Conservation (phyloP, 2,797 vertebrate species). For the Mus caroli region DNA sequence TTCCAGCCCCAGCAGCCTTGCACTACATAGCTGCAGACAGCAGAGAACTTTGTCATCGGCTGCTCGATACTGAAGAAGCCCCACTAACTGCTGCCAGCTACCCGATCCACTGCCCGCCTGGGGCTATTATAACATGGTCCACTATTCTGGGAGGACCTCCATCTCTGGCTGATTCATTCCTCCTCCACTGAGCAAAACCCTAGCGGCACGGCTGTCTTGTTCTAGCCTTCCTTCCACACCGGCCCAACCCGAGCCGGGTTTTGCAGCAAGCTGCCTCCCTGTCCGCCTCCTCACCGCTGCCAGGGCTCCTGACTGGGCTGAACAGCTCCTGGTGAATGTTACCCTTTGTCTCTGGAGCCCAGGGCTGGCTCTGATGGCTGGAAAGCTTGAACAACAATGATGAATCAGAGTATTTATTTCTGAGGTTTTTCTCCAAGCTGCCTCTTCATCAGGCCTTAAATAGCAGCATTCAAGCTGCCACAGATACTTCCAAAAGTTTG, state of each 20-base stretch:
- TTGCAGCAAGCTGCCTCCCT: slow-evolving; percentile 65
- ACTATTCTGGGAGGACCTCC: not conserved
- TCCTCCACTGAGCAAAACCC: not conserved
- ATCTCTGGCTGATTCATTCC: not conserved
- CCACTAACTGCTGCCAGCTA: not conserved
- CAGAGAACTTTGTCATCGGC: not conserved
- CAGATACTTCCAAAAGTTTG: slow-evolving; percentile 77
- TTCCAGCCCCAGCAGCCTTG: not conserved
- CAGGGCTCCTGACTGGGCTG: slow-evolving; percentile 66
- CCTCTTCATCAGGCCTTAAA: slow-evolving; percentile 85
- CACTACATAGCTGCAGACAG: rapidly evolving
- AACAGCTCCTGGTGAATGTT: slow-evolving; percentile 70
- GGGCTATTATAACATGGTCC: not conserved
- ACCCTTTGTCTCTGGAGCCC: slow-evolving; percentile 80
- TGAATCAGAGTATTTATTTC: slow-evolving; percentile 86
- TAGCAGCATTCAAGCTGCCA: slow-evolving; percentile 82
- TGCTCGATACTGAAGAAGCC: no score
- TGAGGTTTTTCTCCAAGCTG: slow-evolving; percentile 84
- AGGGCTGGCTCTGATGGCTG: slow-evolving; percentile 66
- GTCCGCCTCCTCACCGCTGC: slow-evolving; percentile 52
- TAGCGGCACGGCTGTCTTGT: not conserved
- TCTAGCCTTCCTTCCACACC: not conserved
- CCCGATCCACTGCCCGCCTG: not conserved
- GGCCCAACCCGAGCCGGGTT: not conserved
- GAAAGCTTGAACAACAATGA: slow-evolving; percentile 82